phyloP scores from a whole-genome alignment of 1,140 invertebrate genomes.

The Platorchestia sp. region DNA sequence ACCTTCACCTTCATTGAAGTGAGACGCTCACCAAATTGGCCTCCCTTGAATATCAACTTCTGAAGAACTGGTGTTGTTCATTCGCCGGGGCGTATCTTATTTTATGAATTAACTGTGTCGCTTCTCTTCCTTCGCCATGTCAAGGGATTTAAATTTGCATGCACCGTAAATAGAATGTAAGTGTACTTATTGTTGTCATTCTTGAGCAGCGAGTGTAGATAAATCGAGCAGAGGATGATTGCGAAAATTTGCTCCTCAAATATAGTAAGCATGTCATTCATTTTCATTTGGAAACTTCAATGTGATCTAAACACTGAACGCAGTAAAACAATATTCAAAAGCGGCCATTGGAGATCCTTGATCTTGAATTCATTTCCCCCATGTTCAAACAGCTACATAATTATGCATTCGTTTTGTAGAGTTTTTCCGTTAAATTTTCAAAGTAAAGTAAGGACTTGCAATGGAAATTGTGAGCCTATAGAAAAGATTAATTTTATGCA shows the following conservation, averaged over 20 bases:
- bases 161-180: neutral
- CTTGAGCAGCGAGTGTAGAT: neutral
- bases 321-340: neutral
- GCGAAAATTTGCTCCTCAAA: neutral
- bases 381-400: neutral
- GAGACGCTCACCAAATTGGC: neutral
- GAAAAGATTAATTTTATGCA: no score
- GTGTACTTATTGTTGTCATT: neutral
- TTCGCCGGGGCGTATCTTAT: neutral
- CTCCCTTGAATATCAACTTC: neutral
- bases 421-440: no score
- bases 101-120: neutral
- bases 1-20: neutral
- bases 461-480: no score
- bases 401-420: neutral
- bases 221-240: neutral
- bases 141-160: neutral
- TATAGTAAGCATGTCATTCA: neutral
- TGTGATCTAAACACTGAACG: neutral
- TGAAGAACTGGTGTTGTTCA: neutral
- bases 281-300: neutral
- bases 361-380: neutral
- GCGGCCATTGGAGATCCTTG: neutral
- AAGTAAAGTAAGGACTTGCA: no score
- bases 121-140: neutral